These are phyloP conservation scores for Drosophila pachea DNA, from an alignment of 1,140 invertebrate genomes.

Conservation along the genomic window DNA sequence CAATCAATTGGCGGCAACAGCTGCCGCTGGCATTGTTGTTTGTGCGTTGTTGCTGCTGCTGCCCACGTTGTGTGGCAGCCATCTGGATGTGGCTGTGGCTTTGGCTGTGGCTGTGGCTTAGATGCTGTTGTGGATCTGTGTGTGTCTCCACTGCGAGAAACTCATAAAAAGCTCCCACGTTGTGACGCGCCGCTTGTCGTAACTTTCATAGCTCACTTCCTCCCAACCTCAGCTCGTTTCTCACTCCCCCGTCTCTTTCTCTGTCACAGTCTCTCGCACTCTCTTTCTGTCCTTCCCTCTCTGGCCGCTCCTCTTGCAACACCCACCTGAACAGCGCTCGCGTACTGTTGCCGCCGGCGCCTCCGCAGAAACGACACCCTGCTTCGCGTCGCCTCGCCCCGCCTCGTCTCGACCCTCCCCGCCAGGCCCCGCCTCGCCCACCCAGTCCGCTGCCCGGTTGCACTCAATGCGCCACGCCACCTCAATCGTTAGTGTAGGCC, in stretches of 20 bases:
- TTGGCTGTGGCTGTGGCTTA: slow-evolving; percentile 33
- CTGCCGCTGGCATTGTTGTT: slow-evolving; percentile 46
- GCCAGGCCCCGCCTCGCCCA: neutral
- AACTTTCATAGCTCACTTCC: slow-evolving; percentile 39
- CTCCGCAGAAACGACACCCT: slow-evolving; percentile 25
- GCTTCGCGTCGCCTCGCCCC: neutral
- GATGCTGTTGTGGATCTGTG: neutral
- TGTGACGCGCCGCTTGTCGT: slow-evolving; percentile 61
- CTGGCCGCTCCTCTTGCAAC: neutral
- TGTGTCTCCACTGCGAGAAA: slow-evolving; percentile 46
- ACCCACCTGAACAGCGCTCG: slow-evolving; percentile 36
- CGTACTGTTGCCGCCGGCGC: slow-evolving; percentile 36
- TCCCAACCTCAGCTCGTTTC: too few relatives aligned
- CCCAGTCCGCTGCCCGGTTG: neutral
- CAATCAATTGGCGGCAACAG: slow-evolving; percentile 65
- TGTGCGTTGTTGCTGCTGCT: slow-evolving; percentile 7
- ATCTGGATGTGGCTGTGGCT: slow-evolving; percentile 26
- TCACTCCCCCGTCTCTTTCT: too few relatives aligned
- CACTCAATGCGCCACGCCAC: slow-evolving; percentile 25
- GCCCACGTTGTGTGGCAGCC: slow-evolving; percentile 57
- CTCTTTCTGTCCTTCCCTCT: neutral
- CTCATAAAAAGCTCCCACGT: slow-evolving; percentile 71
- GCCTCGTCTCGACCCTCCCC: too few relatives aligned
- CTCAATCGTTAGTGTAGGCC: slow-evolving; percentile 44
- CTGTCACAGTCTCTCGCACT: neutral